A percentile compares a stretch with the other conserved stretches of the same genome.
Conservation (phyloP, 2,797 vertebrate species). For the Rhincodon typus region DNA sequence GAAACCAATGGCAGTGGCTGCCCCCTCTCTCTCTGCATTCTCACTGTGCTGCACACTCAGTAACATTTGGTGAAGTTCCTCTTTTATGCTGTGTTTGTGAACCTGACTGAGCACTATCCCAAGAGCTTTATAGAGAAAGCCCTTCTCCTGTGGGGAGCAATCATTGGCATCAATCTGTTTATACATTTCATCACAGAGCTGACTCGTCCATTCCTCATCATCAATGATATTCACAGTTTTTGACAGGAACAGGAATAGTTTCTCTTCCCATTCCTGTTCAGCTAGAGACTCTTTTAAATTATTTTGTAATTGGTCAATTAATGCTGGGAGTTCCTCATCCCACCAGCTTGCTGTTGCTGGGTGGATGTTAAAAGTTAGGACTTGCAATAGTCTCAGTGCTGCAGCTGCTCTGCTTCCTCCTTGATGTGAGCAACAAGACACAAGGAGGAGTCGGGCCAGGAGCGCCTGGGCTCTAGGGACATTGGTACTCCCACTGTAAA, state of each 20-base stretch:
- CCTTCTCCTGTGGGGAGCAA: not conserved
- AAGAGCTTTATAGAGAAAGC: conserved; percentile 11
- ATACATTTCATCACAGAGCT: conserved; percentile 9
- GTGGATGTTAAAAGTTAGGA: not conserved
- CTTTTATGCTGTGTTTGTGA: not conserved
- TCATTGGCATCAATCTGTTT: not conserved
- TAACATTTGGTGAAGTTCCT: conserved; percentile 9
- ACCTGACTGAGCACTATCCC: conserved; percentile 19
- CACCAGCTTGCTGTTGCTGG: not conserved
- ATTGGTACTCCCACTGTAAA: not conserved
- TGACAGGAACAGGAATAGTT: conserved; percentile 20
- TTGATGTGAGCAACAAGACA: not conserved
- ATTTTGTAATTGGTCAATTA: not conserved
- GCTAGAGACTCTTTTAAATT: not conserved
- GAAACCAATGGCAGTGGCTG: not conserved
- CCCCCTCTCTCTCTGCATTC: conserved; percentile 7
- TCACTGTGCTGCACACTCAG: conserved; percentile 17
- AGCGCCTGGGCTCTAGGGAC: conserved; percentile 11
- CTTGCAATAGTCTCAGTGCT: not conserved
- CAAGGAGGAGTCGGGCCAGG: not conserved
- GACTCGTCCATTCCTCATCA: not conserved
- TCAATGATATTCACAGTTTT: not conserved
- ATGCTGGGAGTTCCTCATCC: conserved; percentile 22
- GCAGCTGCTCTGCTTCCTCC: conserved; percentile 1
- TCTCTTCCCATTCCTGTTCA: conserved; percentile 19